Evolutionary conservation across 1,140 invertebrate species (phyloP).

Genomic region (Ganaspis sp.): DNA sequence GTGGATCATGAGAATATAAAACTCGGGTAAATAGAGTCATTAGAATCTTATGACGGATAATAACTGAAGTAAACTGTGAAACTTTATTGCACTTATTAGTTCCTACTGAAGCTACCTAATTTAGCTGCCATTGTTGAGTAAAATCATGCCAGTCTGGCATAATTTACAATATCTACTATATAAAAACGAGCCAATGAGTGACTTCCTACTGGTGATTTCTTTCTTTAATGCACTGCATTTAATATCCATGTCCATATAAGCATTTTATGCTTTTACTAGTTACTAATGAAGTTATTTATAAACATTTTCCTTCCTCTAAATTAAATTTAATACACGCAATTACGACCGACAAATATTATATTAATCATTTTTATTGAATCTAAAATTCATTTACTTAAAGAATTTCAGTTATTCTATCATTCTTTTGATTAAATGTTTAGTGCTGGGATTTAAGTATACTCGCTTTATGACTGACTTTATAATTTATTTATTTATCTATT

Average conservation of each 20-base stretch:
- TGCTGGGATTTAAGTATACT: too few species aligned
- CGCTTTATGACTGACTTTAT: too few species aligned
- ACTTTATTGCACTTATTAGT: constrained; percentile 62
- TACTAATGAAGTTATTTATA: constrained; percentile 45
- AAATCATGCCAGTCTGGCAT: constrained; percentile 57
- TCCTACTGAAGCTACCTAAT: constrained; percentile 57
- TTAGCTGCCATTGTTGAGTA: constrained; percentile 60
- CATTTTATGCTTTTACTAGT: constrained; percentile 45
- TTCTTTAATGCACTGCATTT: background rate
- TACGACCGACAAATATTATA: constrained; percentile 33
- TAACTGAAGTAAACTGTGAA: constrained; percentile 60
- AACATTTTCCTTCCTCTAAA: constrained; percentile 26
- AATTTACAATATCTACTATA: constrained; percentile 56
- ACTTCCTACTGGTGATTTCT: constrained; percentile 9
- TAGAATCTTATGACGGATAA: constrained; percentile 61
- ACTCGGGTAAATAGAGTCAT: constrained; percentile 55
- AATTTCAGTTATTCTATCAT: too few species aligned
- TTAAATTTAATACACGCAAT: constrained; percentile 40
- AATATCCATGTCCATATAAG: constrained; percentile 34
- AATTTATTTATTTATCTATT: too few species aligned
- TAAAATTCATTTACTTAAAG: background rate
- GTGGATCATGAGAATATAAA: constrained; percentile 40
- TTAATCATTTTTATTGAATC: background rate
- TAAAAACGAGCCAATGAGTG: constrained; percentile 55
- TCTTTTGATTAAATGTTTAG: too few species aligned